Evolutionary conservation across 2,888 invertebrate genomes (phyloP).

Genomic region (Cephus runcator): DNA sequence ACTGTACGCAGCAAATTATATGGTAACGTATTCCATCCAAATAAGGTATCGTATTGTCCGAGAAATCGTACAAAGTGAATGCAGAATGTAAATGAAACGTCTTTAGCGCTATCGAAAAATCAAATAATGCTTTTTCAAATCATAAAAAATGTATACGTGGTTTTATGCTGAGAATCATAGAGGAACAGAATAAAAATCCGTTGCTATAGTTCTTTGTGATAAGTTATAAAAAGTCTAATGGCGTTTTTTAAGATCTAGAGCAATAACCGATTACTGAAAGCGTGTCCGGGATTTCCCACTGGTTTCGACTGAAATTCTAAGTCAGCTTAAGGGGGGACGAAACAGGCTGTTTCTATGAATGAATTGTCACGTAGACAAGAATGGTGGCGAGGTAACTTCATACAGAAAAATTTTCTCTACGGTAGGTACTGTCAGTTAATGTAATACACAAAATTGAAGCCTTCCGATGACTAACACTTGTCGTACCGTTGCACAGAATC

Average conservation of each 20-base stretch:
- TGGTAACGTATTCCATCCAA: not conserved
- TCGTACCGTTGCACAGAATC: too few species aligned
- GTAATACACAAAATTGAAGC: not conserved
- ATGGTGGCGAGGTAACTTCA: too few species aligned
- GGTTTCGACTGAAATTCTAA: not conserved
- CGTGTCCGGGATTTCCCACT: not conserved
- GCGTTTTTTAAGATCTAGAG: not conserved
- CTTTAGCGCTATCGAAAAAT: not conserved
- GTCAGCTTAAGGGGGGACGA: too few species aligned
- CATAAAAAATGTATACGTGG: not conserved
- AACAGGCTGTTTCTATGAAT: too few species aligned
- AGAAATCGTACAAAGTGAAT: not conserved
- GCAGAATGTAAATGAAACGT: not conserved
- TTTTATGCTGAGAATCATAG: not conserved
- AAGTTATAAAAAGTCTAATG: not conserved
- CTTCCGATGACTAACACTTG: too few species aligned
- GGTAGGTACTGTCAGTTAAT: not conserved
- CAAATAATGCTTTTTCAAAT: not conserved
- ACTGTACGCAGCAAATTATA: not conserved
- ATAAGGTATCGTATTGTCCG: not conserved
- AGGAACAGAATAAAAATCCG: not conserved
- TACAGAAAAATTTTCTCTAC: too few species aligned
- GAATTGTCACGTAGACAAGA: too few species aligned
- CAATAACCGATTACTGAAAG: not conserved
- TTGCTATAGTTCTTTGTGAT: not conserved